Percentiles rank a stretch among this genome's conserved stretches.
Evolutionary conservation across 2,888 invertebrate species (phyloP).

Genomic region (Gandaritis pyraliata): DNA sequence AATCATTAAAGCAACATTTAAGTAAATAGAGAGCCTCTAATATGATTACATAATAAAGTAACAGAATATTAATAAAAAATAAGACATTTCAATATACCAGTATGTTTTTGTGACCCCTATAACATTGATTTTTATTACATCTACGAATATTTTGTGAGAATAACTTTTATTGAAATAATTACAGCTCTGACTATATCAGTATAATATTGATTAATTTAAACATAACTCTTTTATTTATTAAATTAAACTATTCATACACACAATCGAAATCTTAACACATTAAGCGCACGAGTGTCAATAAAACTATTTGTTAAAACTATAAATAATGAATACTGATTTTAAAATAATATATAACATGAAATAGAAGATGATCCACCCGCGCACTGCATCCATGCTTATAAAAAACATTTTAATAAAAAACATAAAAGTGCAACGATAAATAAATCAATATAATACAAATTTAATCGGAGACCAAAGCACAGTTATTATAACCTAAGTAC

Average conservation of each 20-base stretch:
- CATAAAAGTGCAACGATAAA: background rate
- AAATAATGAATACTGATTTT: conserved; percentile 9
- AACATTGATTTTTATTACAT: conserved; percentile 36
- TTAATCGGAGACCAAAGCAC: background rate
- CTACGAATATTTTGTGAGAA: conserved; percentile 36
- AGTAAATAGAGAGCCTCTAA: conserved; percentile 18
- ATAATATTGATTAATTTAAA: conserved; percentile 31
- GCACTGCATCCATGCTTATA: conserved; percentile 11
- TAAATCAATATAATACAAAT: background rate
- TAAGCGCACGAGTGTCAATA: conserved; percentile 21
- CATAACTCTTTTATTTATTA: conserved; percentile 20
- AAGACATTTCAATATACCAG: conserved; percentile 32
- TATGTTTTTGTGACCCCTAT: conserved; percentile 47
- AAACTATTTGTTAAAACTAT: background rate
- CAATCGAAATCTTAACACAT: conserved; percentile 23
- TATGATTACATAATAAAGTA: conserved; percentile 21
- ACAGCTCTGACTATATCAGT: conserved; percentile 35
- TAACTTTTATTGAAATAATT: conserved; percentile 40
- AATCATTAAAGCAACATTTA: conserved; percentile 17
- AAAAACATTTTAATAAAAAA: conserved; percentile 5
- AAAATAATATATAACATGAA: conserved; percentile 3
- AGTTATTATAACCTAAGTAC: too few species aligned
- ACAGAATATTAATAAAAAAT: conserved; percentile 31
- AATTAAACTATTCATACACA: conserved; percentile 28
- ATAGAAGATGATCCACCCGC: background rate